Base-by-base conservation (phyloP, 2,888 invertebrate species). In the Chymomyza fuscimana region DNA sequence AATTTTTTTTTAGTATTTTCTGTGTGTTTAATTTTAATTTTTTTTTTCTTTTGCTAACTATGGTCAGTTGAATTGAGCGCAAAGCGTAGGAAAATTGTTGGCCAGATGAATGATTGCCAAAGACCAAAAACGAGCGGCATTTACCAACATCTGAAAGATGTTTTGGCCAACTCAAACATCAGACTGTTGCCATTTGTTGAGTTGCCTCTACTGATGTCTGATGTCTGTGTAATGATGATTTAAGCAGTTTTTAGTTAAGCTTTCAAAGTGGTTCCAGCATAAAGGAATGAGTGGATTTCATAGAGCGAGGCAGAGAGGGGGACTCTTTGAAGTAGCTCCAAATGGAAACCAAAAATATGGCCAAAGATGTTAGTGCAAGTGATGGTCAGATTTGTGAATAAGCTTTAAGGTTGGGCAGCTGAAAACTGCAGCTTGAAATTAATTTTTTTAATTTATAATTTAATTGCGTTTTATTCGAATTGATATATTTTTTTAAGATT, bases 61-160 rank as follows among this genome's bases (percentile, higher is more conserved):
- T 87, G 86, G 82, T 74, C 87, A 75, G 74, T 78, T 64, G 72
- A 81, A 80, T 82, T 82, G 85, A 56, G 69, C 68, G 25, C 58
- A 58, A 58, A 58, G 58, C 58, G 58, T 58, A 58, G 15, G 65
- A 58, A 72, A 66, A 76, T 12, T 67, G 52, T 66, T 69, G 62
- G 60, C 52, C 32, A 70, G 76, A 56, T 75, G 80, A 85, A 77
- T 73, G 82, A 61, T 46, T 40, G 61, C 40, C 15, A 10, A 36
- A 61, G 22, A 22, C 54, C 22, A 12, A 54, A 54, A 54, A 22
- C 54, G 19, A 54, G 22, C 16, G 22, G 22, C 40, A 46, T 46
- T 46, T 46, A 12, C 54, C 64, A 32, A 12, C 62, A 73, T 9
- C 16, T 73, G 36, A 58, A 68, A 62, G 56, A 77, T 65, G 50